Conservation (phyloP, 2,888 invertebrate genomes). For the Drosophila anomalata region DNA sequence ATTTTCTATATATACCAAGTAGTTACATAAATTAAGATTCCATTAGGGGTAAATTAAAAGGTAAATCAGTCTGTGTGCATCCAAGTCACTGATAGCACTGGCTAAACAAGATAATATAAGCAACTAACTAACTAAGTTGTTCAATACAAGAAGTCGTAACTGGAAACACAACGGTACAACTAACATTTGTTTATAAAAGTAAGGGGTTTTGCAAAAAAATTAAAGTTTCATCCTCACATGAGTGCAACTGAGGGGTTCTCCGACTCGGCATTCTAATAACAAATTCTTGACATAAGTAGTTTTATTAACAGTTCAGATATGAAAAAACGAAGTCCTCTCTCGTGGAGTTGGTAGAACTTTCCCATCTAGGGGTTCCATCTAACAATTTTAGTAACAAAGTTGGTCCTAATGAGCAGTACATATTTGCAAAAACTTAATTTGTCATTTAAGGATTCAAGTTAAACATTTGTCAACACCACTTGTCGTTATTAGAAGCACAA, state of each 20-base stretch:
- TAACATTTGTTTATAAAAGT: neutral
- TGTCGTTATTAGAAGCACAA: no score
- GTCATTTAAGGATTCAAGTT: no score
- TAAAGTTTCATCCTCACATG: neutral
- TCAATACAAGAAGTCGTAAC: slow-evolving; percentile 17
- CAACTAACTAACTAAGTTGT: neutral
- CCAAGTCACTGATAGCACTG: slow-evolving; percentile 33
- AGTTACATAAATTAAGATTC: neutral
- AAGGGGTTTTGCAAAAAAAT: neutral
- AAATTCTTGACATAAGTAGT: no score
- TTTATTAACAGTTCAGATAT: no score
- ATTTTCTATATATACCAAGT: neutral
- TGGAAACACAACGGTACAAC: slow-evolving; percentile 14
- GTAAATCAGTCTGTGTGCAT: slow-evolving; percentile 57
- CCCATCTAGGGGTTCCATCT: neutral
- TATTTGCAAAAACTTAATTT: neutral
- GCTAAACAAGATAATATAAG: slow-evolving; percentile 24
- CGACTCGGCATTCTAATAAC: no score
- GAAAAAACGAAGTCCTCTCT: no score
- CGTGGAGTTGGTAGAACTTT: no score
- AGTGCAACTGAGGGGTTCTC: no score
- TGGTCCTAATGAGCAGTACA: neutral
- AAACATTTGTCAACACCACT: no score
- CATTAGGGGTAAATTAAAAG: slow-evolving; percentile 20
- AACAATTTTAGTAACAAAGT: neutral